These are phyloP conservation scores for Perca fluviatilis DNA, from an alignment of 2,113 vertebrate genomes.

Conservation along the genomic window DNA sequence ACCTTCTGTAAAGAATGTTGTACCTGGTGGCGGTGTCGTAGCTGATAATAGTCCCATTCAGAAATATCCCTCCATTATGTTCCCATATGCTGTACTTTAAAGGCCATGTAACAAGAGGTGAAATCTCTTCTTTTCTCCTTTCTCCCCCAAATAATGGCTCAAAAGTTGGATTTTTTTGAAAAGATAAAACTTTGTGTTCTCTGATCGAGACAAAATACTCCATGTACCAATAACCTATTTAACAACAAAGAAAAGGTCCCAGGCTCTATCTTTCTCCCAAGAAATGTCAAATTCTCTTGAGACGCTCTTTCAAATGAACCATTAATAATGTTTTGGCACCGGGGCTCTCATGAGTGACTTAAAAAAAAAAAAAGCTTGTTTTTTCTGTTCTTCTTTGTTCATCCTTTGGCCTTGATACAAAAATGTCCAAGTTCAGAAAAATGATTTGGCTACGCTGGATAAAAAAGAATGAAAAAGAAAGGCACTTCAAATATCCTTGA, in stretches of 20 bases:
- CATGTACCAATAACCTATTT: no score
- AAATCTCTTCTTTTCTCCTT: neutral
- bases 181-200: neutral
- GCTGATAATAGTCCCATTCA: no score
- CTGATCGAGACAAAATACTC: neutral
- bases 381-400: neutral
- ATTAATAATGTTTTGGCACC: neutral
- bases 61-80: neutral
- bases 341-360: neutral
- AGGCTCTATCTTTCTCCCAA: no score
- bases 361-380: constrained; percentile 7
- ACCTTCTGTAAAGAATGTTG: no score
- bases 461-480: neutral
- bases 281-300: no score
- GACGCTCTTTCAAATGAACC: neutral
- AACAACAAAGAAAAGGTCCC: neutral
- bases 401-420: constrained; percentile 26
- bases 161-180: neutral
- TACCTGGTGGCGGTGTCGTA: no score
- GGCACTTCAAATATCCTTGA: neutral
- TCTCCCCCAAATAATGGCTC: neutral
- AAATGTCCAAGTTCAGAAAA: neutral
- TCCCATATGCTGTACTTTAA: neutral
- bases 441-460: neutral
- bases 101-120: neutral